A percentile compares a stretch with the other conserved stretches of the same genome.
Evolutionary conservation across 1,140 invertebrate species (phyloP).

Genomic region (Scaptomyza pallida): DNA sequence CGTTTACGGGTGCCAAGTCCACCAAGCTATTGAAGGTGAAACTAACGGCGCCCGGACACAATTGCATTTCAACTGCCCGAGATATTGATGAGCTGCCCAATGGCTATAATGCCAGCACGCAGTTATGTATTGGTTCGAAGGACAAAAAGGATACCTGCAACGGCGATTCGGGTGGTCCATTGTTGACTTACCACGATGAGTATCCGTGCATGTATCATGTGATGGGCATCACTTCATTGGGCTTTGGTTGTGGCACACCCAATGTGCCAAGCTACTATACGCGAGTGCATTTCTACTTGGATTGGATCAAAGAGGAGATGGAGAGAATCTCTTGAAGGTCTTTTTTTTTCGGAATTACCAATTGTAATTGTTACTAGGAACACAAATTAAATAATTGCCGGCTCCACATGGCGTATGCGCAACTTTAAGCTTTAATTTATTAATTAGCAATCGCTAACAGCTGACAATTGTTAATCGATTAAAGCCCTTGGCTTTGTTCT

Average conservation of each 20-base stretch:
- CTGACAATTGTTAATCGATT: neutral
- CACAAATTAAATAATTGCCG: neutral
- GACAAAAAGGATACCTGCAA: conserved; percentile 84
- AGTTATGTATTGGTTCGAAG: conserved; percentile 88
- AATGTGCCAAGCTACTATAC: conserved; percentile 68
- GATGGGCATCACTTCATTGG: conserved; percentile 70
- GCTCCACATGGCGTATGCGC: conserved; percentile 19
- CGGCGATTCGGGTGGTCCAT: conserved; percentile 77
- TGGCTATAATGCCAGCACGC: conserved; percentile 85
- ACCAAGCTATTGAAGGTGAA: conserved; percentile 85
- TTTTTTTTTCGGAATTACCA: neutral
- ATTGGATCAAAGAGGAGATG: conserved; percentile 67
- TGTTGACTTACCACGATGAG: conserved; percentile 55
- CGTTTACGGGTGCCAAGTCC: conserved; percentile 16
- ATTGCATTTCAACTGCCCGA: conserved; percentile 57
- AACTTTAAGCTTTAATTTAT: neutral
- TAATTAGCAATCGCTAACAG: conserved; percentile 8
- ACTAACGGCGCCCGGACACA: conserved; percentile 57
- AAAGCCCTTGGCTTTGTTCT: neutral
- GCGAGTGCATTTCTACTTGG: conserved; percentile 63
- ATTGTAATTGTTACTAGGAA: neutral
- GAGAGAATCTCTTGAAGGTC: conserved; percentile 20
- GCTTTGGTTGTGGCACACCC: conserved; percentile 60
- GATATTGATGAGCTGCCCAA: conserved; percentile 67
- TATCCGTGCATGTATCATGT: conserved; percentile 69